Conservation (phyloP, 2,888 invertebrate genomes). For the Congeria kusceri region DNA sequence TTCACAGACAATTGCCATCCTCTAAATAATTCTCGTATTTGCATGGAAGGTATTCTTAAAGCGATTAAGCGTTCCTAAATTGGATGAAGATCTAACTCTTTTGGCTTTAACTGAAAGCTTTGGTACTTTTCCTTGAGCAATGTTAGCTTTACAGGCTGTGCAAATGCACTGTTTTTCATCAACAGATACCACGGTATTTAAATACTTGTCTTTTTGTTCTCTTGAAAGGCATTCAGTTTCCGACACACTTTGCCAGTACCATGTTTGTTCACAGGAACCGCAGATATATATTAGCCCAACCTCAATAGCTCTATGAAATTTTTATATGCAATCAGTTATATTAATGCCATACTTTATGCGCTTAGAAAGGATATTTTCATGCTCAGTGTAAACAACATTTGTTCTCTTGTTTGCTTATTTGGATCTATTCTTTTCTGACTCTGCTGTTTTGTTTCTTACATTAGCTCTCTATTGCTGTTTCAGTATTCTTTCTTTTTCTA, state of each 20-base stretch:
- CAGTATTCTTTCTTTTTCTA: too few species aligned
- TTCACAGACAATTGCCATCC: slow-evolving; percentile 59
- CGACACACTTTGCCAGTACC: slow-evolving; percentile 12
- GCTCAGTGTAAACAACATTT: too few species aligned
- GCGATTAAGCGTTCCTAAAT: slow-evolving; percentile 58
- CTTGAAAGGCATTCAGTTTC: too few species aligned
- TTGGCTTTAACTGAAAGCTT: slow-evolving; percentile 44
- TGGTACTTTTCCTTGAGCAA: slow-evolving; percentile 34
- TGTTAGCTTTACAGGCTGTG: slow-evolving; percentile 4
- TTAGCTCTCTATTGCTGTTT: too few species aligned
- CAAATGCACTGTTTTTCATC: slow-evolving; percentile 18
- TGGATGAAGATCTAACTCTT: slow-evolving; percentile 48
- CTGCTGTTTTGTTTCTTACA: too few species aligned
- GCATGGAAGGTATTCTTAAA: slow-evolving; percentile 56
- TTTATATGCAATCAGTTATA: neutral
- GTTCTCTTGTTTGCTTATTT: too few species aligned
- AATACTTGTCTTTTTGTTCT: neutral
- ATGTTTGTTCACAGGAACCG: slow-evolving; percentile 16
- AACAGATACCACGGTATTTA: slow-evolving; percentile 7
- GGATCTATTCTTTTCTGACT: too few species aligned
- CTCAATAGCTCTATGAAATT: slow-evolving; percentile 3
- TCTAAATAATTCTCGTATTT: slow-evolving; percentile 39
- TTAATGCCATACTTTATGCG: slow-evolving; percentile 12
- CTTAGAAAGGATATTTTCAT: too few species aligned
- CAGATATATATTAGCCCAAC: slow-evolving; percentile 9